A percentile compares a stretch with the other conserved stretches of the same genome.
phyloP scores from a whole-genome alignment of 2,888 invertebrate genomes.

The Nomada lathburiana region DNA sequence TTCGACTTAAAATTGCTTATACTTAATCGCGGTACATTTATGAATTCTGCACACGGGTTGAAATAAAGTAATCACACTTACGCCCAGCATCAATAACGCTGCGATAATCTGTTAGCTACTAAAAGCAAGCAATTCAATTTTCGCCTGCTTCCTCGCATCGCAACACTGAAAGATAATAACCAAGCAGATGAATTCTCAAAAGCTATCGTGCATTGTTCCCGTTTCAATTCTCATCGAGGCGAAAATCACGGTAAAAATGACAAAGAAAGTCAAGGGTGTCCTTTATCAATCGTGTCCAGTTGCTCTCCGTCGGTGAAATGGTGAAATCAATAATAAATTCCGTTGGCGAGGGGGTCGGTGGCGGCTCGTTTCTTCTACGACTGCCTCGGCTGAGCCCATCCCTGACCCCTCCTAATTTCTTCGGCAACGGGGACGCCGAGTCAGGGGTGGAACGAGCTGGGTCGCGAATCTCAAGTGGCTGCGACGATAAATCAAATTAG shows the following conservation, averaged over 20 bases:
- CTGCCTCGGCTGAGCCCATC: conserved; percentile 33
- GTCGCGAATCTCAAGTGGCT: conserved; percentile 77
- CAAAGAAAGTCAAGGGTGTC: conserved; percentile 20
- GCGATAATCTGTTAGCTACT: no score
- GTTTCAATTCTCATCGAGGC: conserved; percentile 32
- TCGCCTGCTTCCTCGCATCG: conserved; percentile 46
- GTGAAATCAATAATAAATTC: conserved; percentile 74
- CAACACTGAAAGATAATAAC: conserved; percentile 56
- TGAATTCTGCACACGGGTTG: no score
- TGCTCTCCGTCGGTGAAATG: conserved; percentile 48
- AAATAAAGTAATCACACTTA: no score
- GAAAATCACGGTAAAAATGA: conserved; percentile 48
- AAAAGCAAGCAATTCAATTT: no score
- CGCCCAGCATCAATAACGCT: no score
- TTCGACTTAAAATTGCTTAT: no score
- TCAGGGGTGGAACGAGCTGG: conserved; percentile 53
- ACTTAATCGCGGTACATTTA: no score
- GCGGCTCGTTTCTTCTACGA: conserved; percentile 15
- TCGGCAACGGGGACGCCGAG: conserved; percentile 40
- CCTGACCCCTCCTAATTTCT: conserved; percentile 56
- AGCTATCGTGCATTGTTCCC: conserved; percentile 4
- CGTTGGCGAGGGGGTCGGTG: conserved; percentile 6
- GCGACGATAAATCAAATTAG: conserved; percentile 82
- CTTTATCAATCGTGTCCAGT: conserved; percentile 73
- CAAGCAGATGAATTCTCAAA: conserved; percentile 30